These are phyloP conservation scores for Xiphorhynchus erythropygius DNA, from an alignment of 2,797 vertebrate genomes.

Conservation along the genomic window DNA sequence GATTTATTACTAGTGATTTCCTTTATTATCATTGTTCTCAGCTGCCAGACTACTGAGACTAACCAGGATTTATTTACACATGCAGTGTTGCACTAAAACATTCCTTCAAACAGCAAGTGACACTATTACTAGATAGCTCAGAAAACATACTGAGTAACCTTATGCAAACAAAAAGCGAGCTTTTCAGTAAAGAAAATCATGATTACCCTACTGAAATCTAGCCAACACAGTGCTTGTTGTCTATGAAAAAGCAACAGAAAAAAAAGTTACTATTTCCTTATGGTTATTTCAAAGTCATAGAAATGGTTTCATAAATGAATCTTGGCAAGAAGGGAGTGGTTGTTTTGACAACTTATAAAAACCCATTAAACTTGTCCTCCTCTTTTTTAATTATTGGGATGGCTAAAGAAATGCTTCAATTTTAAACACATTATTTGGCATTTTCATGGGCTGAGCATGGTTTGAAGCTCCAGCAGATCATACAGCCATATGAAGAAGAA, in stretches of 20 bases:
- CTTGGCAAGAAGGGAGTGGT: background rate
- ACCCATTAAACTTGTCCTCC: background rate
- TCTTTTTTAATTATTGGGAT: background rate
- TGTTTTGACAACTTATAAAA: background rate
- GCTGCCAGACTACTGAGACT: background rate
- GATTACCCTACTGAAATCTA: background rate
- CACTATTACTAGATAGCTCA: background rate
- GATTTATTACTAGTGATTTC: background rate
- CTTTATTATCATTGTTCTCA: background rate
- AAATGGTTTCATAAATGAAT: background rate
- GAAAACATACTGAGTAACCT: background rate
- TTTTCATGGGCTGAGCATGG: background rate
- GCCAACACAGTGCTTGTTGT: background rate
- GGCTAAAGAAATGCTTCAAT: background rate
- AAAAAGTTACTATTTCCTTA: background rate
- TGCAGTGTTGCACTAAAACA: background rate
- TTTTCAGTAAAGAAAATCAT: background rate
- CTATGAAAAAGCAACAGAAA: background rate
- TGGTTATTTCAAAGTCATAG: background rate
- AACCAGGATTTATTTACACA: background rate
- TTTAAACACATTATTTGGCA: background rate
- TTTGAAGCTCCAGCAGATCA: background rate
- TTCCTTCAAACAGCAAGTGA: background rate
- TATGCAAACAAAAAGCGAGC: background rate
- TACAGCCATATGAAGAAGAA: accelerated